Base-by-base conservation (phyloP, 2,888 invertebrate species). In the Hofmannophila pseudospretella region DNA sequence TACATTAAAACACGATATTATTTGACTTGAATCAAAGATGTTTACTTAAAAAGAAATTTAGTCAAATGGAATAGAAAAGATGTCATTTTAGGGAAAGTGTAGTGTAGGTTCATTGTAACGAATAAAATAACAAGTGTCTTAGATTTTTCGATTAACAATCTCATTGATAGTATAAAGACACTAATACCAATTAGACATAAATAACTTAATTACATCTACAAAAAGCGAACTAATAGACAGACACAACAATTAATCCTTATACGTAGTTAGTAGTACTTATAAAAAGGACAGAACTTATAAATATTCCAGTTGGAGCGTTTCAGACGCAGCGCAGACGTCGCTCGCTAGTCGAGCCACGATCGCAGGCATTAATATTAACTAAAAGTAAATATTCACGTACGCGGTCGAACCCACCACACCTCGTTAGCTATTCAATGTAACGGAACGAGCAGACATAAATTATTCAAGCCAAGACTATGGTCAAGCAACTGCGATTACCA, bases 341-440 rank as follows among this genome's bases (percentile, higher is more conserved):
- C 29, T 39, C 36, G 32, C 11, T 19, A 36, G 40, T 36, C 36
- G 7, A n/a, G 3, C 30, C 40, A 40, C 40, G 36, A 14, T 3
- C 28, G 19, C 11, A 32, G 39, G 39, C 36, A 40, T 40, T 40
- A 40, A 40, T 40, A 40, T 40, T 40, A 40, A 40, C 33, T 40
- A 41, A 36, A 41, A 34, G 41, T 41, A 41, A 41, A 41, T 41
- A 41, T 41, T 37, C 41, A 34, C 20, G 32, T 32, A 25, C 13
- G 20, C 4, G 37, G 51, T 56, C 9, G 26, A 62, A 27, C 27
- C 11, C 12, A 27, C 11, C 27, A 27, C 58, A 71, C 67, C 46
- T 74, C 80, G 76, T 82, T 81, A 77, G 70, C 54, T 61, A 80
- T 75, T 69, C 82, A 72, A 70, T 72, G 76, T 79, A 75, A 80